These are phyloP conservation scores for Meriones psammophilus DNA, from an alignment of 2,797 vertebrate species.

Conservation along the genomic window DNA sequence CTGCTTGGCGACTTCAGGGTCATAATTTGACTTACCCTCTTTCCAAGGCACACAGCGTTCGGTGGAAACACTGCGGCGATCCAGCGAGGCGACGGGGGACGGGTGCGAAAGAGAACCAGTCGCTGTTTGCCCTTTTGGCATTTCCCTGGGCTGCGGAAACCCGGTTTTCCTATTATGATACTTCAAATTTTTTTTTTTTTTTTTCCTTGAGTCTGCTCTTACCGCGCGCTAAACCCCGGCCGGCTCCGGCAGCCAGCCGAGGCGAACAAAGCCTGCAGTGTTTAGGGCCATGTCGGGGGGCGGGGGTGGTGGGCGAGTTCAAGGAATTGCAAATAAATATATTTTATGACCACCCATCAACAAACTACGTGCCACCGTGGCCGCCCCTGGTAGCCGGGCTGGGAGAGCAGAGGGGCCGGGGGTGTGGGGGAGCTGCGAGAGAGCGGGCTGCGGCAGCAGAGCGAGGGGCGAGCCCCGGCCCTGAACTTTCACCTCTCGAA, in stretches of 20 bases:
- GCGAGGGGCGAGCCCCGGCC: constrained; percentile 74
- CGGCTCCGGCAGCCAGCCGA: constrained; percentile 63
- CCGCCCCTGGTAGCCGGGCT: constrained; percentile 70
- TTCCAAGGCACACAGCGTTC: not conserved
- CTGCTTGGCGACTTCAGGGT: constrained; percentile 18
- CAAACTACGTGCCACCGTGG: constrained; percentile 82
- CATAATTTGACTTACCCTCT: constrained; percentile 35
- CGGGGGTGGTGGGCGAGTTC: constrained; percentile 61
- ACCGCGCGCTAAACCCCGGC: constrained; percentile 32
- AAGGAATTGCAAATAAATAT: constrained; percentile 86
- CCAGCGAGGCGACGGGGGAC: constrained; percentile 51
- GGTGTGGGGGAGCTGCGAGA: not conserved
- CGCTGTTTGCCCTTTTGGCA: constrained; percentile 67
- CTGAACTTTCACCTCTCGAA: constrained; percentile 91
- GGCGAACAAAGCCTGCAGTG: constrained; percentile 78
- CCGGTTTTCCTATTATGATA: constrained; percentile 77
- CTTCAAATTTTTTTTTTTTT: constrained; percentile 75
- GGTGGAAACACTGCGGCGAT: constrained; percentile 47
- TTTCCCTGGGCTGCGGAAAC: constrained; percentile 75
- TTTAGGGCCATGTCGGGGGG: constrained; percentile 52
- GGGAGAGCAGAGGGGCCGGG: constrained; percentile 56
- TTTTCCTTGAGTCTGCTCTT: constrained; percentile 64
- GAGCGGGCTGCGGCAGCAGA: not conserved
- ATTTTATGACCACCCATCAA: constrained; percentile 88
- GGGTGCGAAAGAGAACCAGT: constrained; percentile 72